Conservation (phyloP, 1,140 invertebrate genomes). For the Oryzaephilus surinamensis region DNA sequence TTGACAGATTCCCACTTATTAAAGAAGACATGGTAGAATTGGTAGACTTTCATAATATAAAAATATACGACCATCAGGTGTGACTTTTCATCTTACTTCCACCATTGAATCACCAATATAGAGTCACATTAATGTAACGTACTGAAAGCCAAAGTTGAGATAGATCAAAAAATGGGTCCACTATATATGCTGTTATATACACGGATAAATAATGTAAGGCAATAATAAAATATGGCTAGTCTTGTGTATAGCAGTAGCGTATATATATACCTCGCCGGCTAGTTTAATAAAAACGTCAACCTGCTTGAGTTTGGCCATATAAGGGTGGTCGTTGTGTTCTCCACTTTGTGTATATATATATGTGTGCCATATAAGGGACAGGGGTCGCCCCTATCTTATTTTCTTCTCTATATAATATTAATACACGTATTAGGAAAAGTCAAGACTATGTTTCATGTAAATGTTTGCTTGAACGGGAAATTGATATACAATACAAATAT, state of each 20-base stretch:
- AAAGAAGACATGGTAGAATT: too few species aligned
- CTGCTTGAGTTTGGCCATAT: conserved; percentile 17
- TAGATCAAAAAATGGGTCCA: too few species aligned
- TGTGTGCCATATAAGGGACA: too few species aligned
- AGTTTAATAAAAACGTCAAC: conserved; percentile 33
- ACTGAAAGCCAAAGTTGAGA: conserved; percentile 5
- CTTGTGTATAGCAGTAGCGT: conserved; percentile 22
- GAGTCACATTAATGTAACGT: too few species aligned
- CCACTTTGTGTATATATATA: too few species aligned
- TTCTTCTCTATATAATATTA: conserved; percentile 22
- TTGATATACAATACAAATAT: conserved; percentile 14
- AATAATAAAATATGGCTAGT: conserved; percentile 31
- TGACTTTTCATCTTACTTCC: too few species aligned
- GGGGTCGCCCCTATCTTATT: conserved; percentile 14
- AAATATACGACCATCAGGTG: too few species aligned
- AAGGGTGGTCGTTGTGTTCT: too few species aligned
- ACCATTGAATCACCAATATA: too few species aligned
- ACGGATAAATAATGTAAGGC: conserved; percentile 31
- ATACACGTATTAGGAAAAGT: conserved; percentile 20
- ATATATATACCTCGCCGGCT: conserved; percentile 21
- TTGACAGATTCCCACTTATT: too few species aligned
- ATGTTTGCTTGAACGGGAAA: conserved; percentile 17
- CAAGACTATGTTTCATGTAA: conserved; percentile 18
- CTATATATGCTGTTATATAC: conserved; percentile 23
- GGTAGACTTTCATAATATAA: too few species aligned